Conservation (phyloP, 2,113 vertebrate species). For the Chamaetylas fuelleborni region DNA sequence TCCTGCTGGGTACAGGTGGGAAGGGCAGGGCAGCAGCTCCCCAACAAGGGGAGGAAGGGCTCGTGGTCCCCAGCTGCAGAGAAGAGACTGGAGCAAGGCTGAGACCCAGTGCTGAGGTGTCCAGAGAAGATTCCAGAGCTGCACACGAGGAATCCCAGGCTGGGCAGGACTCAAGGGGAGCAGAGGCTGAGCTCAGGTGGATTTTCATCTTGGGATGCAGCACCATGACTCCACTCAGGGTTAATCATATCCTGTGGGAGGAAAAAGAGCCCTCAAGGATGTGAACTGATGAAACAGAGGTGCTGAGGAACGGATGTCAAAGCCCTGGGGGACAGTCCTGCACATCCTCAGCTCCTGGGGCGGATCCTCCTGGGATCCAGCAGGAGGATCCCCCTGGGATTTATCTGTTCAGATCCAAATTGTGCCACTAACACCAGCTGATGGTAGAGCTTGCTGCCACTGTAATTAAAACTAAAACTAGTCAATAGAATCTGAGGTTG, state of each 20-base stretch:
- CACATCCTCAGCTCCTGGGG: not conserved
- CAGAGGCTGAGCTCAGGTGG: not conserved
- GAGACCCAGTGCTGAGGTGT: accelerated
- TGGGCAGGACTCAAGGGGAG: accelerated
- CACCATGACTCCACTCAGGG: accelerated
- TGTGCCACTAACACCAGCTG: not conserved
- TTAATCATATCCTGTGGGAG: constrained; percentile 46
- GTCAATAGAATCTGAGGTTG: not conserved
- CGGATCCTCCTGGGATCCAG: not conserved
- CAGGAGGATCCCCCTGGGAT: not conserved
- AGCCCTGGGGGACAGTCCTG: not conserved
- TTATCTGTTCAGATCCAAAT: not conserved
- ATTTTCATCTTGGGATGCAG: not conserved
- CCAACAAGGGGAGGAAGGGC: not conserved
- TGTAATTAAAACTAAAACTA: not conserved
- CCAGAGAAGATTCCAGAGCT: accelerated
- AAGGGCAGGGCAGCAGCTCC: not conserved
- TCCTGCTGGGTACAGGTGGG: not conserved
- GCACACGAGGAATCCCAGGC: accelerated
- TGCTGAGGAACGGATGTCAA: not conserved
- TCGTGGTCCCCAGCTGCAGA: not conserved
- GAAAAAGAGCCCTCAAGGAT: not conserved
- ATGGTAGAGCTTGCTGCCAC: not conserved
- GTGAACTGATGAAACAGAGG: not conserved
- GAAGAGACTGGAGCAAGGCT: not conserved